A percentile compares a stretch with the other conserved stretches of the same genome.
phyloP scores from a whole-genome alignment of 2,113 vertebrate species.

The Pelusios castaneus region DNA sequence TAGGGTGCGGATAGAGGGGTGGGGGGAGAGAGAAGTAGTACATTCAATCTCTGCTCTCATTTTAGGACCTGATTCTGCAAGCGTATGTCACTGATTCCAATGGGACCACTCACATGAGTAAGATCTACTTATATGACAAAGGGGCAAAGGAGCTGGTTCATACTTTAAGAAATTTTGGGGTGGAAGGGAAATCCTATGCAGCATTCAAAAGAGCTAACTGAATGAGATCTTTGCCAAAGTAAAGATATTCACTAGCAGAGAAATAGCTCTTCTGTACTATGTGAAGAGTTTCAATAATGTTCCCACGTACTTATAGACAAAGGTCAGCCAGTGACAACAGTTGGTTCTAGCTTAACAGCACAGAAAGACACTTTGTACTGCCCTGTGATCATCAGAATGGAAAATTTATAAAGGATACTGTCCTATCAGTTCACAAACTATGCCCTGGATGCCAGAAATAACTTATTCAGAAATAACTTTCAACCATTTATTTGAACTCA shows the following conservation, averaged over 20 bases:
- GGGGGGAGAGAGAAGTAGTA: neutral
- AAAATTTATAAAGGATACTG: constrained; percentile 70
- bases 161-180: constrained; percentile 8
- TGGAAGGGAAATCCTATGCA: constrained; percentile 35
- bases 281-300: constrained; percentile 62
- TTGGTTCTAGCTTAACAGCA: constrained; percentile 57
- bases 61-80: constrained; percentile 1
- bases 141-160: neutral
- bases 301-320: constrained; percentile 77
- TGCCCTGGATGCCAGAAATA: constrained; percentile 67
- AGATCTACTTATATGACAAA: neutral
- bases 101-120: neutral
- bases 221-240: constrained; percentile 48
- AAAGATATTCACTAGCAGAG: constrained; percentile 44
- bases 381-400: constrained; percentile 68
- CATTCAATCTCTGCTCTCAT: neutral
- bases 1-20: too few species aligned
- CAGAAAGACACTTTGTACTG: constrained; percentile 66
- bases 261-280: constrained; percentile 44
- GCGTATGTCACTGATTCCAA: neutral
- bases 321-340: constrained; percentile 80
- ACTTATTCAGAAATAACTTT: constrained; percentile 41
- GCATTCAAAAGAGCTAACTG: constrained; percentile 38
- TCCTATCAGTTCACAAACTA: constrained; percentile 66
- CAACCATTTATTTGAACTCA: constrained; percentile 72